Evolutionary conservation across 2,113 vertebrate genomes (phyloP).

Genomic region (Nibea albiflora): DNA sequence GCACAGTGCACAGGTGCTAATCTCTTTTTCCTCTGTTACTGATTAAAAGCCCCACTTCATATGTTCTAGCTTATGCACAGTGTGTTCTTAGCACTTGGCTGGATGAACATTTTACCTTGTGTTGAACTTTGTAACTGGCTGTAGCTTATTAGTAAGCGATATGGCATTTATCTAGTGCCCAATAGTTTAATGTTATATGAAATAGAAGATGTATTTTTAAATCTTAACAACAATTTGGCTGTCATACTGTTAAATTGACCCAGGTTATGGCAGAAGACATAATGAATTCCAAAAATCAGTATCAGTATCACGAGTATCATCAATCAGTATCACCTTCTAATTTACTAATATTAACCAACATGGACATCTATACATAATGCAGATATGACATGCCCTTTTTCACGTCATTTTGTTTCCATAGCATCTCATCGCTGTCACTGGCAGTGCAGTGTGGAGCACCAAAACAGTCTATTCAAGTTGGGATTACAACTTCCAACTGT

Average conservation of each 20-base stretch:
- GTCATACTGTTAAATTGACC: neutral
- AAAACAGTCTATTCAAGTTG: neutral
- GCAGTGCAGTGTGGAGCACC: too few relatives aligned
- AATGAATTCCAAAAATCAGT: neutral
- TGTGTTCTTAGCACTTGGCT: neutral
- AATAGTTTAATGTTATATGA: neutral
- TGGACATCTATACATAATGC: too few relatives aligned
- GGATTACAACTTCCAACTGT: neutral
- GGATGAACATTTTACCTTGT: constrained; percentile 6
- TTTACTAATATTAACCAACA: too few relatives aligned
- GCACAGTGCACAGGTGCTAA: neutral
- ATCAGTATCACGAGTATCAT: too few relatives aligned
- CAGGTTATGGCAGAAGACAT: neutral
- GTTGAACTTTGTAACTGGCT: constrained; percentile 16
- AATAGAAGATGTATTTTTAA: neutral
- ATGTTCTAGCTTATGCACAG: neutral
- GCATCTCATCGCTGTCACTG: neutral
- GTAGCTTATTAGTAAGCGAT: constrained; percentile 26
- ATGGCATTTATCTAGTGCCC: neutral
- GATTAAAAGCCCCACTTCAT: constrained; percentile 17
- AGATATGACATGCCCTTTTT: too few relatives aligned
- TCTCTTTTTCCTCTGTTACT: constrained; percentile 8
- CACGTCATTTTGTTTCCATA: too few relatives aligned
- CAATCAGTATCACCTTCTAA: too few relatives aligned
- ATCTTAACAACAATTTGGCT: neutral